Percentiles rank a stretch among this genome's conserved stretches.
Evolutionary conservation across 2,797 vertebrate species (phyloP).

Genomic region (Phalanger gymnotis): DNA sequence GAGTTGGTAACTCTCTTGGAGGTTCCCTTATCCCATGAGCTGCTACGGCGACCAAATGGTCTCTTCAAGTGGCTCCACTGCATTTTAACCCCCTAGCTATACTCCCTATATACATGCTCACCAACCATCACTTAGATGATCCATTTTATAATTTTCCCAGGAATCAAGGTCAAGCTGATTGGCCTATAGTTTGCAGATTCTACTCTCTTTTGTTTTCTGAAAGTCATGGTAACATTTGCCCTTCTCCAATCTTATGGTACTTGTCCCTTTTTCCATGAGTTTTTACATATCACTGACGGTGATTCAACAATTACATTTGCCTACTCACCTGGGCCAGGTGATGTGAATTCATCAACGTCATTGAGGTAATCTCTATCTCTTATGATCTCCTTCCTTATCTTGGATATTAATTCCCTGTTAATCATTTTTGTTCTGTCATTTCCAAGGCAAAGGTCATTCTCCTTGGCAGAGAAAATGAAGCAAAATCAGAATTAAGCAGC

Average conservation of each 20-base stretch:
- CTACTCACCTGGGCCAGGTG: background rate
- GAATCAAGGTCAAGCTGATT: background rate
- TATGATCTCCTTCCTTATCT: background rate
- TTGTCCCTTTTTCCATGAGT: background rate
- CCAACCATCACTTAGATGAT: background rate
- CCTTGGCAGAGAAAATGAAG: background rate
- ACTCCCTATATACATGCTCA: background rate
- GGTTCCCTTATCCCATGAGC: background rate
- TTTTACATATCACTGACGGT: background rate
- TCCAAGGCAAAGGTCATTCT: background rate
- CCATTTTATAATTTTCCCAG: background rate
- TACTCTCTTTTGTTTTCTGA: background rate
- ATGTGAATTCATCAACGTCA: background rate
- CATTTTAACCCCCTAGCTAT: background rate
- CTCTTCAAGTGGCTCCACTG: background rate
- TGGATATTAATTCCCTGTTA: background rate
- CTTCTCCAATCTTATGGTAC: background rate
- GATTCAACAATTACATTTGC: background rate
- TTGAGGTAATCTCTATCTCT: background rate
- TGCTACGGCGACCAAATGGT: background rate
- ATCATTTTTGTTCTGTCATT: background rate
- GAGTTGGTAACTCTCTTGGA: background rate
- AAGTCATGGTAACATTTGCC: background rate
- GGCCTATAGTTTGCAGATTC: background rate
- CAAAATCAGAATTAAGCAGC: background rate